Base-by-base conservation (phyloP, 2,888 invertebrate genomes). In the Lithosia quadra region DNA sequence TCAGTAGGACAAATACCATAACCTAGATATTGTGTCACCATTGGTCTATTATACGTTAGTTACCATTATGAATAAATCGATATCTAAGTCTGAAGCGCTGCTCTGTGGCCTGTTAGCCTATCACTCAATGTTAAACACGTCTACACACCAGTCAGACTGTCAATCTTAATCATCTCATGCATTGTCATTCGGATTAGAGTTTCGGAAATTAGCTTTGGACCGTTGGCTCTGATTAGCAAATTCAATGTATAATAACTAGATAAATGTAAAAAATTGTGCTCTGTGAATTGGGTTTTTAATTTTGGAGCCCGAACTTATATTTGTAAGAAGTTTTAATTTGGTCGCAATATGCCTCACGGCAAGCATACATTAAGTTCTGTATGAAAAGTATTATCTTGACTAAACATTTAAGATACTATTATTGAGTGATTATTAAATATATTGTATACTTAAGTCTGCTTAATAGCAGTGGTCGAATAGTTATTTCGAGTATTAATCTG, bases 81-180 rank as follows among this genome's bases (percentile, higher is more conserved):
- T 68, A 68, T 13, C 59, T 68, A 63, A 34, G 56, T 57, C 13
- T 24, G 58, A 60, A 22, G 62, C 65, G 55, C 34, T 65, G 49
- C 57, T 56, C 33, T 36, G n/a, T 65, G 49, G 15, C 60, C 64
- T 56, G 61, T 13, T 59, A 66, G 39, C 24, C 53, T 71, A 68
- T 68, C 78, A 72, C 61, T 78, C 73, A 71, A 70, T 39, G 61
- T 67, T 70, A 67, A 72, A 72, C 59, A 36, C 61, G 68, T 62
- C 69, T 49, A 33, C 56, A 24, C 64, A 70, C 58, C 28, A 65
- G 36, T 71, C 59, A 7, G 22, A 43, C 5, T 72, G 73, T 75
- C 69, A 80, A 73, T 79, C 73, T 75, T 49, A 22, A n/a, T 62
- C 57, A 57, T 65, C 36, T 78, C 73, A 75, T 36, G 63, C 57